Conservation (phyloP, 2,113 vertebrate species). For the Canis aureus region DNA sequence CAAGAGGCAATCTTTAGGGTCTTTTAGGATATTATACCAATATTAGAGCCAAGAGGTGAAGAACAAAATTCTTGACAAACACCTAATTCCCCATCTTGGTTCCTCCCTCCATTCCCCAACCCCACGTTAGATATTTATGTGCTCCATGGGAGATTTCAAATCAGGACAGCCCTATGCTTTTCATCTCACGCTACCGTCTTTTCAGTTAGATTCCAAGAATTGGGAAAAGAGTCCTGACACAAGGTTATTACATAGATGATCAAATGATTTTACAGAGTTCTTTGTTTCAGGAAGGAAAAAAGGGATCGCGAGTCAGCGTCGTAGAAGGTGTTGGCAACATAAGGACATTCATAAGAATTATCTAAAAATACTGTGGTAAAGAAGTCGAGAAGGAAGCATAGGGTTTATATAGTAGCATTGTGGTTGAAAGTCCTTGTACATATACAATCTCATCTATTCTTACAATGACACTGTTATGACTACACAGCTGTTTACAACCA, state of each 20-base stretch:
- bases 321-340: neutral
- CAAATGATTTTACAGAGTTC: neutral
- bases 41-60: neutral
- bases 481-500: neutral
- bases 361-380: neutral
- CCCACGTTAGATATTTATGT: neutral
- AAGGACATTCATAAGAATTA: neutral
- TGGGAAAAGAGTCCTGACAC: neutral
- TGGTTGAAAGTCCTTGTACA: neutral
- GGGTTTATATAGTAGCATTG: neutral
- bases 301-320: neutral
- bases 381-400: neutral
- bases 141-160: neutral
- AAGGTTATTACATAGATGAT: neutral
- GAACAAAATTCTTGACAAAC: neutral
- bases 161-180: neutral
- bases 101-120: rapidly evolving
- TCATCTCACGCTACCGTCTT: neutral
- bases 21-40: neutral
- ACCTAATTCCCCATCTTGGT: neutral
- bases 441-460: neutral
- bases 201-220: neutral
- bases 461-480: neutral
- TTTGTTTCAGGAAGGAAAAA: neutral
- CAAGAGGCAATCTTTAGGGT: neutral